Base-by-base conservation (phyloP, 2,888 invertebrate species). In the Dascillus cervinus region DNA sequence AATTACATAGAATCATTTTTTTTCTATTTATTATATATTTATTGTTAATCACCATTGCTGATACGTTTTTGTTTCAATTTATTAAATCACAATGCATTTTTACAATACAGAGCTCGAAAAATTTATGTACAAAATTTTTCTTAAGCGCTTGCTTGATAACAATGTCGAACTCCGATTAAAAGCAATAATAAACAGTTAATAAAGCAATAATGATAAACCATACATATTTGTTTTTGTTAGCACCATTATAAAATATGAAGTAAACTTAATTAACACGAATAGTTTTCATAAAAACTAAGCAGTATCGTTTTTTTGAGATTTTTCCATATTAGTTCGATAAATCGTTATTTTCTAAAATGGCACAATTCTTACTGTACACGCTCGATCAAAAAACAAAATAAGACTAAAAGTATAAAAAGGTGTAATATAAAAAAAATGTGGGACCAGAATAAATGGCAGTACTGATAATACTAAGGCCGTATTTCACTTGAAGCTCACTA, bases 51-150 rank as follows among this genome's bases (percentile, higher is more conserved):
- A 64, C 62, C 61, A 56, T 62, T 62, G 56, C 59, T 64, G 64
- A 64, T 64, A 64, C 64, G 64, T 64, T 60, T 60, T 55, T 54
- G 62, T 64, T 64, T 58, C 62, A 46, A 55, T 60, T 61, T 52
- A 49, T 53, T 50, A 55, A 57, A 64, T 64, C 64, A 63, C 62
- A 64, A 56, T 56, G 42, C 47, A 24, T 13, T 24, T 12, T 23
- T 23, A 11, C 17, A 6, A 17, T 8, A 6, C 17, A 17, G 17
- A 8, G 8, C 8, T 17, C 17, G 5, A 17, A 17, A 17, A 17
- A 17, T 17, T 6, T 17, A 17, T 17, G 17, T 6, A 17, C 17
- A 17, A 17, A 6, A 17, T 6, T 17, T 17, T 6, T 8, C 5
- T 6, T 17, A 8, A 17, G 8, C 17, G 17, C 8, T 17, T 6